Conservation (phyloP, 1,140 invertebrate genomes). For the Pseudomyrmex gracilis region DNA sequence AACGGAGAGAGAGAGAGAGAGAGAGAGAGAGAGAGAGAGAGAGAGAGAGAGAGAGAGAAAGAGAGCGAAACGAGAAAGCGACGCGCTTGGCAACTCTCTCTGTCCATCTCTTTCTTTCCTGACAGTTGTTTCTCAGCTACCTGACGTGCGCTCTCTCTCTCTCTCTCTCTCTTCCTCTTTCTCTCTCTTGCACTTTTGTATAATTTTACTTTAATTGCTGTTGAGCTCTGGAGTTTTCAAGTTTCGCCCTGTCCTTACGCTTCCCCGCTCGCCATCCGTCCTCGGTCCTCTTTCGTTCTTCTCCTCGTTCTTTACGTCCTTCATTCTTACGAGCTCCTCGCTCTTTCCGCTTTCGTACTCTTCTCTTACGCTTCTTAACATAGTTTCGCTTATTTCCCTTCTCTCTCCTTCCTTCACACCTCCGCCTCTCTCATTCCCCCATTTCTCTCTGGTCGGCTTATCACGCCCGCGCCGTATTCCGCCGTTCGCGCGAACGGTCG, state of each 20-base stretch:
- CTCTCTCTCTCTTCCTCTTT: constrained; percentile 32
- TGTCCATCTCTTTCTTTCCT: constrained; percentile 30
- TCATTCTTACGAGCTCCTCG: constrained; percentile 28
- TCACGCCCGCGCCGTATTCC: constrained; percentile 23
- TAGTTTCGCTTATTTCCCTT: constrained; percentile 31
- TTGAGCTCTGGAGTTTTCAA: constrained; percentile 75
- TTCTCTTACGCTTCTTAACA: constrained; percentile 48
- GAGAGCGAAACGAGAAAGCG: constrained; percentile 27
- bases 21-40: not conserved
- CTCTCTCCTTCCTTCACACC: constrained; percentile 53
- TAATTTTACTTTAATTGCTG: constrained; percentile 83
- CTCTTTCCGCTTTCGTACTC: constrained; percentile 48
- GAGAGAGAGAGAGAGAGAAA: not conserved
- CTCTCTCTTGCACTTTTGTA: constrained; percentile 78
- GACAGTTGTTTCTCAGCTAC: constrained; percentile 71
- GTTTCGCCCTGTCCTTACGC: constrained; percentile 71
- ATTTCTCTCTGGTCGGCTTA: constrained; percentile 31
- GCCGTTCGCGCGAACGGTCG: not conserved
- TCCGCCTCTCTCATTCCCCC: constrained; percentile 47
- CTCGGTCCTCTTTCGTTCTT: not conserved
- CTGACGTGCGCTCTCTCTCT: constrained; percentile 66
- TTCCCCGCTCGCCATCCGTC: constrained; percentile 36
- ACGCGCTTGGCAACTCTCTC: not conserved
- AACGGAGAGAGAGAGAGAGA: not conserved
- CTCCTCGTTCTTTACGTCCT: constrained; percentile 18